Conservation (phyloP, 2,113 vertebrate genomes). For the Rafetus swinhoei region DNA sequence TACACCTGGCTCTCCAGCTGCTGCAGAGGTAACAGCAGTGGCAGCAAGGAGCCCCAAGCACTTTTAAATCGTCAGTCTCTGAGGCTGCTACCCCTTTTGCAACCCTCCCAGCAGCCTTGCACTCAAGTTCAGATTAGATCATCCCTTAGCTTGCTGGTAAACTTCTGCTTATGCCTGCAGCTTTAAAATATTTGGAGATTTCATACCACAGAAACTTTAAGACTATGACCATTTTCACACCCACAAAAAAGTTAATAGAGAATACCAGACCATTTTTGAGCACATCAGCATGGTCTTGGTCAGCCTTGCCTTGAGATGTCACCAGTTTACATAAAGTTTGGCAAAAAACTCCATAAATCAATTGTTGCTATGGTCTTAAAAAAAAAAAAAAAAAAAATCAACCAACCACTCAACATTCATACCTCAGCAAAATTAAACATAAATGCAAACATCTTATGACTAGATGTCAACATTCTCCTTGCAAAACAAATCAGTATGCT, state of each 20-base stretch:
- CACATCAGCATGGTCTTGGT: background rate
- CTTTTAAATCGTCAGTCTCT: too few relatives aligned
- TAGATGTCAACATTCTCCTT: background rate
- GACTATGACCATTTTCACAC: background rate
- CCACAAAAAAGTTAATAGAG: background rate
- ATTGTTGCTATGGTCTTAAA: too few relatives aligned
- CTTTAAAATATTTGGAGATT: background rate
- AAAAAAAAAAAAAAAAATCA: too few relatives aligned
- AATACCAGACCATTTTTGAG: rapidly evolving
- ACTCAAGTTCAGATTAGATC: too few relatives aligned
- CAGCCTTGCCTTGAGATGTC: background rate
- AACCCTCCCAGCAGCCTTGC: too few relatives aligned
- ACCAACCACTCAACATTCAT: background rate
- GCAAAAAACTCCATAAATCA: background rate
- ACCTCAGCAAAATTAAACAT: background rate
- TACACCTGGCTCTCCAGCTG: too few relatives aligned
- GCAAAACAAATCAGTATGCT: background rate
- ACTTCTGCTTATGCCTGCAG: background rate
- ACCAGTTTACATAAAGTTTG: background rate
- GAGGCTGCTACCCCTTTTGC: too few relatives aligned
- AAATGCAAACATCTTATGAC: background rate
- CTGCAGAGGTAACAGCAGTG: too few relatives aligned
- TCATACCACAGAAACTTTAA: background rate
- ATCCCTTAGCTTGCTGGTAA: too few relatives aligned
- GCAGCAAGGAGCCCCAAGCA: too few relatives aligned